These are phyloP conservation scores for Monochamus saltuarius DNA, from an alignment of 1,140 invertebrate genomes.

Conservation along the genomic window DNA sequence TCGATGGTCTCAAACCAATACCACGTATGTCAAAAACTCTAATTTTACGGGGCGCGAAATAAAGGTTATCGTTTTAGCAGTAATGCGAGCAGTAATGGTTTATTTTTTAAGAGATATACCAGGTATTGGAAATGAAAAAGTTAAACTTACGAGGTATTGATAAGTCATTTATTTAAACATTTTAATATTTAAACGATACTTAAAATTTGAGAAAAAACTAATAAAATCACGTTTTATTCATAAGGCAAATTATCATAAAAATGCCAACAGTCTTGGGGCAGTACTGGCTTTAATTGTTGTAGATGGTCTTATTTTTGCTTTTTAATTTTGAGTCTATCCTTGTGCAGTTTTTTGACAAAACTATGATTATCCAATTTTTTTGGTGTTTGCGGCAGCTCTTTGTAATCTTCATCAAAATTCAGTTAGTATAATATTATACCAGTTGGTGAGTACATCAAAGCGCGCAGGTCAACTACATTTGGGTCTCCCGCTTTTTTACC, in stretches of 20 bases:
- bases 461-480: neutral
- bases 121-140: no score
- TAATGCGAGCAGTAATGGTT: no score
- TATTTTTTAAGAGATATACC: no score
- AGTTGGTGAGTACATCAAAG: neutral
- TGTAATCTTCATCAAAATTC: neutral
- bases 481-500: neutral
- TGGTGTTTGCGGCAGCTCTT: neutral
- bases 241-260: constrained; percentile 2
- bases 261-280: constrained; percentile 3
- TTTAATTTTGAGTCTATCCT: neutral
- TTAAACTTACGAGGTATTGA: no score
- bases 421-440: constrained; percentile 2
- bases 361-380: neutral
- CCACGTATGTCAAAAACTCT: no score
- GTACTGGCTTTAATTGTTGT: constrained; percentile 7
- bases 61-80: no score
- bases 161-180: no score
- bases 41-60: no score
- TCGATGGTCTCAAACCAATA: no score
- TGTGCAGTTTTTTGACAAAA: neutral
- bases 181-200: no score
- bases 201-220: no score
- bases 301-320: constrained; percentile 3
- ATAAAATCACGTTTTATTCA: no score